These are phyloP conservation scores for Poliocrania exsul DNA, from an alignment of 2,797 vertebrate species.

Conservation along the genomic window DNA sequence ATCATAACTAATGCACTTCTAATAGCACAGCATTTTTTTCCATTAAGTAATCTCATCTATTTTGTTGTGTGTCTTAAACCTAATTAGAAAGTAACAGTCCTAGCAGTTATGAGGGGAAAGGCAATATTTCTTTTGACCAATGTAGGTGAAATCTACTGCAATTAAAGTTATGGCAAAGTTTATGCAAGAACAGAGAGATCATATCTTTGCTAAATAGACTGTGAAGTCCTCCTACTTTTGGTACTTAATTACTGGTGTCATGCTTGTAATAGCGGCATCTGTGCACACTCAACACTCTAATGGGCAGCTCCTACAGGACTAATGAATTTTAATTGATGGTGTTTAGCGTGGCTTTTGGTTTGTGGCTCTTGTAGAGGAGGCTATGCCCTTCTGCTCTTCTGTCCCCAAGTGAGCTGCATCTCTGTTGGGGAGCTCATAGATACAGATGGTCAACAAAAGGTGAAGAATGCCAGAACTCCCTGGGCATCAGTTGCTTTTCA, in stretches of 20 bases:
- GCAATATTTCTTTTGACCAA: slow-evolving; percentile 67
- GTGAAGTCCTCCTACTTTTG: slow-evolving; percentile 77
- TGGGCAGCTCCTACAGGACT: slow-evolving; percentile 81
- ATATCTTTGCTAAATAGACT: slow-evolving; percentile 78
- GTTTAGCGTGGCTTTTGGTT: slow-evolving; percentile 78
- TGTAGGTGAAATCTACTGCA: slow-evolving; percentile 57
- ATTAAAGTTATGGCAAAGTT: slow-evolving; percentile 74
- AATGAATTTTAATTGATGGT: slow-evolving; percentile 87
- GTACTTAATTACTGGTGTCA: slow-evolving; percentile 81
- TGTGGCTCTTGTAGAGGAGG: slow-evolving; percentile 68
- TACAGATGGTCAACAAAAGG: slow-evolving; percentile 92
- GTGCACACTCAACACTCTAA: slow-evolving; percentile 77
- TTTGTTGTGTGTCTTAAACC: slow-evolving; percentile 65
- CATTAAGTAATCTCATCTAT: slow-evolving; percentile 64
- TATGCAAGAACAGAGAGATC: slow-evolving; percentile 64
- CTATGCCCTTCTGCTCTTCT: slow-evolving; percentile 82
- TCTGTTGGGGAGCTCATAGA: slow-evolving; percentile 76
- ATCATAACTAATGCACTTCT: slow-evolving; percentile 74
- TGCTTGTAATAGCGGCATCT: slow-evolving; percentile 77
- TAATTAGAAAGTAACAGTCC: slow-evolving; percentile 73
- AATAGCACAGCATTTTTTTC: slow-evolving; percentile 49
- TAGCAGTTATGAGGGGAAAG: slow-evolving; percentile 50
- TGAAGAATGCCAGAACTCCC: slow-evolving; percentile 74
- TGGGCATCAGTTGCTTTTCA: slow-evolving; percentile 76
- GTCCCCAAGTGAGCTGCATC: slow-evolving; percentile 71